Evolutionary conservation across 2,797 vertebrate genomes (phyloP), one percentile per base, ranked within the genome.

Genomic region (Micromesistius poutassou): DNA sequence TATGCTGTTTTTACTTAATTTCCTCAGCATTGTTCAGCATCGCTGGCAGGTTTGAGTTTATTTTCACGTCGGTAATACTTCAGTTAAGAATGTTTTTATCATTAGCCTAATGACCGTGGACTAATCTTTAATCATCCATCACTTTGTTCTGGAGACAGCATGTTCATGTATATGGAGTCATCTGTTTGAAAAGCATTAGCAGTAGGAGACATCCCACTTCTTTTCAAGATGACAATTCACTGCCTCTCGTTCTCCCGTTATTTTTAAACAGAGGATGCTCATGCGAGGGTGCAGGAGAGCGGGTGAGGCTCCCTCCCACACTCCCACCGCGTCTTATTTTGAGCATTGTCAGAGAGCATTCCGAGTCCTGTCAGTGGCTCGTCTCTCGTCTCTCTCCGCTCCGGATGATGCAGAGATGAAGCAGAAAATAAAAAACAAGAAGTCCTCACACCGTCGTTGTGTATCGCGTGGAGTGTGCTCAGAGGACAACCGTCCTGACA

Each of bases 401-500:
- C 79, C 76, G 76, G 85, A 78, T 76, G 72, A n/a, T n/a, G n/a
- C n/a, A n/a, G n/a, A 79, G 76, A 86, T 81, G n/a, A 88, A 76
- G 30, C 25, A 85, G 74, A 70, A 76, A 36, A 35, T 31, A 22
- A 71, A 81, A 62, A n/a, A 4, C 3, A 6, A 62, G 46, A 22
- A 25, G 22, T 62, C 5, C 71, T 81, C 77, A 71, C 71, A 28
- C n/a, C 82, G 84, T 4, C 62, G 80, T 71, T 84, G 82, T 78
- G 50, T 74, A 77, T 16, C 40, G 77, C 76, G 55, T 19, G 12
- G 72, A 22, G 14, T 3, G 16, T 72, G 74, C 80, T 85, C 75
- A 77, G 74, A 83, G 80, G 55, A 74, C 35, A 66, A 55, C 36
- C 46, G 81, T 76, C 55, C 74, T 79, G 80, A 83, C 85, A 79